phyloP scores from a whole-genome alignment of 2,797 vertebrate species.

The Pantherophis alleghaniensis region DNA sequence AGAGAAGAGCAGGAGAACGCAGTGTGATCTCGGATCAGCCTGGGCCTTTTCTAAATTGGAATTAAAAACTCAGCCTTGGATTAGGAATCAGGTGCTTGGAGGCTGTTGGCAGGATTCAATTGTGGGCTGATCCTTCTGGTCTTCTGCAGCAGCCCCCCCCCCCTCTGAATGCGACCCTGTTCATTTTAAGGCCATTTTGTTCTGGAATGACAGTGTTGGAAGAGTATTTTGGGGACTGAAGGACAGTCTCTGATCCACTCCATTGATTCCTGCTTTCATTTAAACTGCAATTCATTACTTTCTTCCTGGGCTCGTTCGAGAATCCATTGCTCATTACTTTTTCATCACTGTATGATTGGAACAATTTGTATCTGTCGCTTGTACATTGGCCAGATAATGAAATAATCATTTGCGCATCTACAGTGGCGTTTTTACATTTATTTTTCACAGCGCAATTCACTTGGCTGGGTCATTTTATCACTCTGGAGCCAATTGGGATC shows the following conservation, averaged over 20 bases:
- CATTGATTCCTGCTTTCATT: slow-evolving; percentile 74
- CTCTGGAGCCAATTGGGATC: slow-evolving; percentile 64
- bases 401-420: slow-evolving; percentile 77
- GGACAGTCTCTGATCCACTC: slow-evolving; percentile 71
- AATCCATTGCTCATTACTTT: slow-evolving; percentile 77
- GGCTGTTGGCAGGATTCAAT: background rate
- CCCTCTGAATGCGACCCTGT: slow-evolving; percentile 38
- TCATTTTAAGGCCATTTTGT: slow-evolving; percentile 53
- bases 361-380: slow-evolving; percentile 79
- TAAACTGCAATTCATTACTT: slow-evolving; percentile 77
- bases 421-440: slow-evolving; percentile 68
- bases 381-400: slow-evolving; percentile 76
- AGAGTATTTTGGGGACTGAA: slow-evolving; percentile 67
- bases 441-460: slow-evolving; percentile 70
- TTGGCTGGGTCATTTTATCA: slow-evolving; percentile 69
- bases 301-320: slow-evolving; percentile 73
- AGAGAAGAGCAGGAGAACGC: background rate
- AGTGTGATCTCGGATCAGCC: background rate
- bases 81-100: background rate
- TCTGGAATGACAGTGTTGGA: slow-evolving; percentile 55
- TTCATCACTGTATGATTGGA: slow-evolving; percentile 76
- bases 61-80: background rate
- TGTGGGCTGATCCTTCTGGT: background rate
- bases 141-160: background rate
- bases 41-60: background rate